Percentiles rank a stretch among this genome's conserved stretches.
These are phyloP conservation scores for Eilema depressum DNA, from an alignment of 2,888 invertebrate species.

Conservation along the genomic window DNA sequence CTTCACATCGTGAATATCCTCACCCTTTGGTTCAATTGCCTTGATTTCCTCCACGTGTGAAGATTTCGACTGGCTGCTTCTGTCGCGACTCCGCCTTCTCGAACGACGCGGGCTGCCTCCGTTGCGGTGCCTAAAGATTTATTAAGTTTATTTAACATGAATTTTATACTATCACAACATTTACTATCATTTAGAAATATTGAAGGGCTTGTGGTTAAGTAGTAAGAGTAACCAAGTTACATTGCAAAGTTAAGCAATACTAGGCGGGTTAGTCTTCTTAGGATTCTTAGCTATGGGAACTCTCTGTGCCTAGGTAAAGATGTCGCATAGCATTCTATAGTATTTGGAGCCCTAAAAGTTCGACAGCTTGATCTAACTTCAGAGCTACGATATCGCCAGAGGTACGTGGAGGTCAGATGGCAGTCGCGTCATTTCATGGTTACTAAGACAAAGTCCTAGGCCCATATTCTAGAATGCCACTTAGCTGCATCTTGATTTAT, in stretches of 20 bases:
- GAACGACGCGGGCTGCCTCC: constrained; percentile 80
- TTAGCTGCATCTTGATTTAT: too few species aligned
- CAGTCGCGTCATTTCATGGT: too few species aligned
- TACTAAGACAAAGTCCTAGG: too few species aligned
- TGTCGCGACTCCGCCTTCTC: constrained; percentile 66
- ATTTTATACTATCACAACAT: not conserved
- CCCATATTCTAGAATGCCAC: too few species aligned
- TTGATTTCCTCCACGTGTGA: constrained; percentile 73
- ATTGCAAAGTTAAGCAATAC: not conserved
- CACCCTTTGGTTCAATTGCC: constrained; percentile 76
- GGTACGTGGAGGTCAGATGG: too few species aligned
- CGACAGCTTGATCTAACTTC: too few species aligned
- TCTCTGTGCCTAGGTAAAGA: not conserved
- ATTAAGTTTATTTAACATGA: not conserved
- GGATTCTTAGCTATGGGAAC: not conserved
- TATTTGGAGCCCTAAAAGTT: not conserved
- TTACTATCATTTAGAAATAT: not conserved
- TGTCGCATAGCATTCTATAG: not conserved
- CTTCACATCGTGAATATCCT: not conserved
- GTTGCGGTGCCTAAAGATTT: constrained; percentile 71
- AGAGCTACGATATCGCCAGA: too few species aligned
- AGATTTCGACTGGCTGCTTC: constrained; percentile 61
- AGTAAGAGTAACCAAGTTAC: not conserved
- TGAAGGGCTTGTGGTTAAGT: not conserved
- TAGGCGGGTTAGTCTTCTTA: not conserved